These are phyloP conservation scores for Dromococcyx pavoninus DNA, from an alignment of 2,797 vertebrate genomes.

Conservation along the genomic window DNA sequence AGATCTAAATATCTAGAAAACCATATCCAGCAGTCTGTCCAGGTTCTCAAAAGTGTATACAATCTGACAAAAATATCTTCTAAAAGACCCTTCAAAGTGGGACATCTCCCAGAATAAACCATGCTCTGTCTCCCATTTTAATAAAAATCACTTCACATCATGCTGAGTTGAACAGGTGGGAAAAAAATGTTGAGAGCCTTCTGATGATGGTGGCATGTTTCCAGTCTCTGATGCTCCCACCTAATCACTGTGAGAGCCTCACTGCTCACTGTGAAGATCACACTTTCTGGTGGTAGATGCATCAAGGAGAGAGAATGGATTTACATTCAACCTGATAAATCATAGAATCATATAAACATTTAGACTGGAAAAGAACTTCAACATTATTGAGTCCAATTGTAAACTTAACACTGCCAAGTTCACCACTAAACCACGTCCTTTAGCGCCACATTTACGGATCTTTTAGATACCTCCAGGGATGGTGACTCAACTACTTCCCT, in stretches of 20 bases:
- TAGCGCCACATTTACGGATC: too few relatives aligned
- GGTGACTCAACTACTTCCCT: too few relatives aligned
- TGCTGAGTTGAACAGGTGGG: background rate
- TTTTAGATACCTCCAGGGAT: too few relatives aligned
- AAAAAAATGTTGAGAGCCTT: background rate
- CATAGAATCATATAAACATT: too few relatives aligned
- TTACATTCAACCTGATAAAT: background rate
- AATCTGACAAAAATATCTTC: background rate
- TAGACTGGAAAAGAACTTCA: too few relatives aligned
- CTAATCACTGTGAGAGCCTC: background rate
- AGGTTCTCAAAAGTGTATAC: background rate
- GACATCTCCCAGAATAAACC: background rate
- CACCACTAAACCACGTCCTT: too few relatives aligned
- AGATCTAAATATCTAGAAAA: background rate
- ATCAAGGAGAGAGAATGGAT: background rate
- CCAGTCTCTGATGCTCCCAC: background rate
- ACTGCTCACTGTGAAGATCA: background rate
- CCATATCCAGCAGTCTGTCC: background rate
- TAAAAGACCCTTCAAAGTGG: background rate
- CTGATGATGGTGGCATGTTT: background rate
- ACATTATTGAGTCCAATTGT: too few relatives aligned
- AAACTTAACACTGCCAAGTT: too few relatives aligned
- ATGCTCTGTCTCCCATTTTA: background rate
- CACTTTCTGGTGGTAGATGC: background rate
- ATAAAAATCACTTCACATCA: background rate